Percentiles rank a stretch among this genome's conserved stretches.
Evolutionary conservation across 1,140 invertebrate species (phyloP).

Genomic region (Drosophila tropicalis): DNA sequence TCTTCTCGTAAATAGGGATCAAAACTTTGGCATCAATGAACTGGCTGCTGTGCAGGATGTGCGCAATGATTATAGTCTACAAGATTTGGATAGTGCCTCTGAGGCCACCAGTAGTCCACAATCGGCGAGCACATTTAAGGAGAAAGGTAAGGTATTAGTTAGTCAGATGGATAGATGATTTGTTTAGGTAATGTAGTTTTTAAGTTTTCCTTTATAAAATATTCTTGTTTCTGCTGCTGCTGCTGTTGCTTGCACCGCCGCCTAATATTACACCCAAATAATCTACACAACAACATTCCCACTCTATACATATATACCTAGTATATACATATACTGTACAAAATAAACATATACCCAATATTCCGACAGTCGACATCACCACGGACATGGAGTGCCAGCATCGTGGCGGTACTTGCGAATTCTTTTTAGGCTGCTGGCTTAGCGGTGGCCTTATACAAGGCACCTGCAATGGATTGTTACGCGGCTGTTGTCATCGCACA

Average conservation of each 20-base stretch:
- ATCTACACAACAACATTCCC: constrained; percentile 29
- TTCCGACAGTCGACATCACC: constrained; percentile 80
- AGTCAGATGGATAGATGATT: background rate
- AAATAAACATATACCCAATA: background rate
- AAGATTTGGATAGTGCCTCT: constrained; percentile 84
- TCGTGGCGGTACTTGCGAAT: constrained; percentile 93
- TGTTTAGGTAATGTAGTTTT: constrained; percentile 28
- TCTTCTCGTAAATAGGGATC: constrained; percentile 80
- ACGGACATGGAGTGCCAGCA: constrained; percentile 84
- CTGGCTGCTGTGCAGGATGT: constrained; percentile 84
- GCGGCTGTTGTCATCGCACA: constrained; percentile 93
- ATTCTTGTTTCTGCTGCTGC: constrained; percentile 42
- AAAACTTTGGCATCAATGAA: constrained; percentile 85
- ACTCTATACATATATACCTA: background rate
- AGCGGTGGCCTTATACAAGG: constrained; percentile 93
- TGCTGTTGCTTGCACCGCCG: constrained; percentile 71
- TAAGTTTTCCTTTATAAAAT: constrained; percentile 61
- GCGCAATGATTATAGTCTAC: constrained; percentile 84
- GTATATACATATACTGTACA: background rate
- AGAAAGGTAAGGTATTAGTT: constrained; percentile 84
- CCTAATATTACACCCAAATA: constrained; percentile 20
- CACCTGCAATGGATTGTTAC: constrained; percentile 92
- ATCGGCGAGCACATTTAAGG: constrained; percentile 84
- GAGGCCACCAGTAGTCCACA: constrained; percentile 74
- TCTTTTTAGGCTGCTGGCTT: constrained; percentile 96